These are phyloP conservation scores for Spondyliosoma cantharus DNA, from an alignment of 2,797 vertebrate genomes.

Conservation along the genomic window DNA sequence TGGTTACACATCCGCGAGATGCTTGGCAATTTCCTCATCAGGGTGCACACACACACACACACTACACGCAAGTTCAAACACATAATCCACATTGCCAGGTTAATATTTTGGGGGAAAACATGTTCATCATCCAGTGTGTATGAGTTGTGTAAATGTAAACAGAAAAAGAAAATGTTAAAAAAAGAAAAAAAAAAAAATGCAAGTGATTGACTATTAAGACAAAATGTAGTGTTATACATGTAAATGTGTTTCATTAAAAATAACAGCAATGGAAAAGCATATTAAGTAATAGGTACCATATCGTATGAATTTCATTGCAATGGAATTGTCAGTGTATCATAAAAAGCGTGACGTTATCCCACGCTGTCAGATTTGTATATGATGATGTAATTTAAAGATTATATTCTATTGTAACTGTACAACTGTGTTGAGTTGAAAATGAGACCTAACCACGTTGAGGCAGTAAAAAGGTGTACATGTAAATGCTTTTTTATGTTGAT, in stretches of 20 bases:
- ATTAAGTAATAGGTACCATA: constrained; percentile 82
- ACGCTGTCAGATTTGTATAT: constrained; percentile 88
- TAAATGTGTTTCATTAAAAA: constrained; percentile 86
- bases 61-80: constrained; percentile 54
- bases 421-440: constrained; percentile 87
- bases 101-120: constrained; percentile 73
- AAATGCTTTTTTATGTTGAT: constrained; percentile 86
- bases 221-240: constrained; percentile 87
- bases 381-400: constrained; percentile 90
- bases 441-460: constrained; percentile 84
- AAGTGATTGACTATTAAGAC: constrained; percentile 83
- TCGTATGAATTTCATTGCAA: constrained; percentile 84
- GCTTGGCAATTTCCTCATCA: too few species aligned
- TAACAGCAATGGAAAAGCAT: constrained; percentile 82
- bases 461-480: constrained; percentile 86
- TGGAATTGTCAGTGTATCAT: constrained; percentile 85
- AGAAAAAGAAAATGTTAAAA: constrained; percentile 61
- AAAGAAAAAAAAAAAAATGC: constrained; percentile 77
- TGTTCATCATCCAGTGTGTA: constrained; percentile 84
- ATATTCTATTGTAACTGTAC: constrained; percentile 89
- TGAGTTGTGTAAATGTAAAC: constrained; percentile 87
- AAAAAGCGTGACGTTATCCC: constrained; percentile 83
- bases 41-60: constrained; percentile 8
- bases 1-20: too few species aligned
- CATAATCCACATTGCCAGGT: constrained; percentile 65